Evolutionary conservation across 2,888 invertebrate genomes (phyloP).

Genomic region (Drosophila villosipedis): DNA sequence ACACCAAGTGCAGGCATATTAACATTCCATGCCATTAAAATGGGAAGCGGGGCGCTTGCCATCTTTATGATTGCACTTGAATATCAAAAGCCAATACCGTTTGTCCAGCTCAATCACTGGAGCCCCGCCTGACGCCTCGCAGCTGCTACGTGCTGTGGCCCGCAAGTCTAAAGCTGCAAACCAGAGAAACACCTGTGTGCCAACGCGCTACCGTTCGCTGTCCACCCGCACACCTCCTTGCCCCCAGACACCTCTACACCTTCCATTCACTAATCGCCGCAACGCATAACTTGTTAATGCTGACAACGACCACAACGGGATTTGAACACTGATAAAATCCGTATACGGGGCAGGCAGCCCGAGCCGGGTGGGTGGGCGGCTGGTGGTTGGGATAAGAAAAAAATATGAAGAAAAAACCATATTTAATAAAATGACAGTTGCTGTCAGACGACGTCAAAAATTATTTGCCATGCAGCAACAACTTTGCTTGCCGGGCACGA

Average conservation of each 20-base stretch:
- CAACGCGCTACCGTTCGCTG: slow-evolving; percentile 54
- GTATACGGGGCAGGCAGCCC: slow-evolving; percentile 26
- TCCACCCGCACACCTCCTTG: not conserved
- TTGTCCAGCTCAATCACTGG: slow-evolving; percentile 54
- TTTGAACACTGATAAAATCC: slow-evolving; percentile 73
- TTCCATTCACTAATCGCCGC: slow-evolving; percentile 59
- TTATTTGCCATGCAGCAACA: slow-evolving; percentile 60
- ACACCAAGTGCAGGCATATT: slow-evolving; percentile 26
- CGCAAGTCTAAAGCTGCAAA: not conserved
- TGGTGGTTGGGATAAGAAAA: slow-evolving; percentile 39
- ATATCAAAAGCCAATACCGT: slow-evolving; percentile 67
- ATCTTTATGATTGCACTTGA: slow-evolving; percentile 52
- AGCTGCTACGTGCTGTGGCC: slow-evolving; percentile 59
- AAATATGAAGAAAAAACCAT: slow-evolving; percentile 60
- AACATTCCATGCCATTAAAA: slow-evolving; percentile 24
- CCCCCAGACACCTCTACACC: not conserved
- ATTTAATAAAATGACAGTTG: slow-evolving; percentile 81
- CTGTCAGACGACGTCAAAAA: slow-evolving; percentile 80
- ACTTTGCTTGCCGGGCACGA: slow-evolving; percentile 77
- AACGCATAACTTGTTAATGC: slow-evolving; percentile 77
- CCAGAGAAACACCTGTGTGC: slow-evolving; percentile 72
- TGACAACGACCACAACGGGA: slow-evolving; percentile 81
- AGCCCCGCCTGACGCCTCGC: slow-evolving; percentile 52
- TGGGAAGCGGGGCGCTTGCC: not conserved
- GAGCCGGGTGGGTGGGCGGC: slow-evolving; percentile 41